These are phyloP conservation scores for Pogonognathellus flavescens DNA, from an alignment of 1,140 invertebrate genomes.

Conservation along the genomic window DNA sequence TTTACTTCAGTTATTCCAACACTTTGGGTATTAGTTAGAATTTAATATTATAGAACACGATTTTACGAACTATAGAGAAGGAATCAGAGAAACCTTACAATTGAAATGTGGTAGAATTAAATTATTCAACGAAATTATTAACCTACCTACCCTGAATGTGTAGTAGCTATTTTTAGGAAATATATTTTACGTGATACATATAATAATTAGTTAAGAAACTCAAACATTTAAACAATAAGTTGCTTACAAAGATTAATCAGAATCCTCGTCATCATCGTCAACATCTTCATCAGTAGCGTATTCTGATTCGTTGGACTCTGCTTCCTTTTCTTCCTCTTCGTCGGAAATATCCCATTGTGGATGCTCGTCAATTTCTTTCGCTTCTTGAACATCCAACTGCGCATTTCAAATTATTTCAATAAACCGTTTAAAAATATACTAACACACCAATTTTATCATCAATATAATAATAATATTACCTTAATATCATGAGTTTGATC, in stretches of 20 bases:
- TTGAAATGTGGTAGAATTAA: no score
- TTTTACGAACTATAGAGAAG: no score
- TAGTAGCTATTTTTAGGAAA: no score
- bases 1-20: no score
- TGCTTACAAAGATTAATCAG: slow-evolving; percentile 9
- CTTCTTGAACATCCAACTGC: slow-evolving; percentile 94
- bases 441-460: not conserved
- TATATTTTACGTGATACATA: no score
- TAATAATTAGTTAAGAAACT: no score
- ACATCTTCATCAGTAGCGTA: slow-evolving; percentile 81
- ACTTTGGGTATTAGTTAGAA: no score
- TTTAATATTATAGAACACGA: no score
- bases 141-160: no score
- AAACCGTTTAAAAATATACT: not conserved
- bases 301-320: slow-evolving; percentile 77
- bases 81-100: no score
- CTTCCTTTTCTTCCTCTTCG: slow-evolving; percentile 86
- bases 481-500: slow-evolving; percentile 93
- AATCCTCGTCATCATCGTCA: slow-evolving; percentile 71
- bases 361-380: slow-evolving; percentile 89
- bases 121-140: no score
- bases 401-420: slow-evolving; percentile 40
- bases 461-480: slow-evolving; percentile 70
- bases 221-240: not conserved
- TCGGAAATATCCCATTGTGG: slow-evolving; percentile 97